phyloP scores from a whole-genome alignment of 2,113 vertebrate genomes.

The Danionella cerebrum region DNA sequence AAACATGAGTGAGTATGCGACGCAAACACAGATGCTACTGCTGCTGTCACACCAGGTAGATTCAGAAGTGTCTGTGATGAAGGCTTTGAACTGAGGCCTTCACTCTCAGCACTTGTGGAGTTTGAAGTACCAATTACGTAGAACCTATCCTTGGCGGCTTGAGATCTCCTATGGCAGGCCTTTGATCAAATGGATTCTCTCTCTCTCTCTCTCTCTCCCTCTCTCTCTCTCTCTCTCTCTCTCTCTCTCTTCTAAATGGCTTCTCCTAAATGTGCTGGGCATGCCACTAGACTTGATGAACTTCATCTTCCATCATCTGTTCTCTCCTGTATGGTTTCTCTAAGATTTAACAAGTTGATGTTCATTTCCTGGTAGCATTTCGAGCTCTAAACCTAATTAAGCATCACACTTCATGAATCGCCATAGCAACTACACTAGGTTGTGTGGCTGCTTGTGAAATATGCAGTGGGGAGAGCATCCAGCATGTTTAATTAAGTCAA shows the following conservation, averaged over 20 bases:
- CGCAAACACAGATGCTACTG: not conserved
- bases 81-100: conserved; percentile 25
- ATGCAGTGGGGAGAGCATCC: too few species aligned
- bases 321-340: conserved; percentile 15
- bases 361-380: conserved; percentile 25
- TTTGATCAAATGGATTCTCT: conserved; percentile 31
- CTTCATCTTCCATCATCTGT: conserved; percentile 7
- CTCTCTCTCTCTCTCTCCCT: not conserved
- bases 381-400: not conserved
- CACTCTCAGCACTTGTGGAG: not conserved
- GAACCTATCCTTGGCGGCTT: not conserved
- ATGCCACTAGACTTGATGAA: conserved; percentile 28
- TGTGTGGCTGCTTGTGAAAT: too few species aligned
- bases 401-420: conserved; percentile 6
- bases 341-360: conserved; percentile 18
- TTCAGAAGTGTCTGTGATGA: conserved; percentile 8
- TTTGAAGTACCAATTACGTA: conserved; percentile 32
- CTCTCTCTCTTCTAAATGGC: not conserved
- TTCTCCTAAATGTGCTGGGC: conserved; percentile 7
- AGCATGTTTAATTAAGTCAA: too few species aligned
- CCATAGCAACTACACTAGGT: conserved; percentile 13
- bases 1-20: not conserved
- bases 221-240: too few species aligned
- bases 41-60: not conserved
- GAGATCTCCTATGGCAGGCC: conserved; percentile 21